phyloP scores from a whole-genome alignment of 2,888 invertebrate species.

The Conchocele bisecta region DNA sequence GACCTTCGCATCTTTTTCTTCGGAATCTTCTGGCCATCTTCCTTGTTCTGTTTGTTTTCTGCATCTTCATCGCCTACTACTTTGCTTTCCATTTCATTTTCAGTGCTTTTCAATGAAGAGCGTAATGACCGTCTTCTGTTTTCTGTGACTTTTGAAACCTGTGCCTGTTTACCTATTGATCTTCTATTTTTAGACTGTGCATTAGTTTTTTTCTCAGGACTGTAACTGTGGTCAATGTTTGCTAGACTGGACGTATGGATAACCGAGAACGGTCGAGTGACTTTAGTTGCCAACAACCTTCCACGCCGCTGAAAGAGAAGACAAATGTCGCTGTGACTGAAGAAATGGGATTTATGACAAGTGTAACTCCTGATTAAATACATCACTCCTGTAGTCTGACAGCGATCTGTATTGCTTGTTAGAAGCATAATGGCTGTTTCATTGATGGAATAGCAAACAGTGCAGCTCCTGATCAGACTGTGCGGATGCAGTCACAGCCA shows the following conservation, averaged over 20 bases:
- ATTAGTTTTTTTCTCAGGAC: constrained; percentile 53
- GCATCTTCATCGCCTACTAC: background rate
- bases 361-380: no score
- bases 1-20: constrained; percentile 53
- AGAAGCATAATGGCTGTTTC: no score
- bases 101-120: background rate
- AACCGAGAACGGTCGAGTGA: constrained; percentile 67
- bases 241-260: constrained; percentile 73
- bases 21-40: constrained; percentile 14
- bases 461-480: no score
- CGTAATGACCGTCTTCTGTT: background rate
- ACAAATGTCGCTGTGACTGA: no score
- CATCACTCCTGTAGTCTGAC: no score
- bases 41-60: background rate
- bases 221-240: constrained; percentile 71
- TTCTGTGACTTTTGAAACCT: no score
- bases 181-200: background rate
- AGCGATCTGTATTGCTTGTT: no score
- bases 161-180: no score
- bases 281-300: constrained; percentile 66
- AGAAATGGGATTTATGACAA: no score
- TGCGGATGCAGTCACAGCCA: no score
- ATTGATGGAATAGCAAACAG: no score
- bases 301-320: constrained; percentile 67
- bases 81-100: background rate